These are phyloP conservation scores for Heterochromis multidens DNA, from an alignment of 2,113 vertebrate species.

Conservation along the genomic window DNA sequence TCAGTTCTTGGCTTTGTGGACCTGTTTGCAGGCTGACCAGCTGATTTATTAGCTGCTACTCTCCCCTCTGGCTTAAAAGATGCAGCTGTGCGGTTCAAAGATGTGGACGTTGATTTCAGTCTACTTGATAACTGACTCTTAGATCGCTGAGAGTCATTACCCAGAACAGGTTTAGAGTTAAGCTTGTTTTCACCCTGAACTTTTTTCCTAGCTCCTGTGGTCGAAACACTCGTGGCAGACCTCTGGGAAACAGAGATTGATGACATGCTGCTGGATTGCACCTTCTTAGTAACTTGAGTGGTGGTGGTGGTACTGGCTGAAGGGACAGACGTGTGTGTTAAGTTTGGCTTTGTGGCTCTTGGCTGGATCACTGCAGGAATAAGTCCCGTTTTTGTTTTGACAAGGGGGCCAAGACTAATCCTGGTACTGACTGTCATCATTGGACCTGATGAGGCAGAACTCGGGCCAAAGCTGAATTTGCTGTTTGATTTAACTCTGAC, in stretches of 20 bases:
- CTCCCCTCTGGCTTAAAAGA: neutral
- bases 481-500: neutral
- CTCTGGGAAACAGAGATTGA: neutral
- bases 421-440: neutral
- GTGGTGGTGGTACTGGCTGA: neutral
- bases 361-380: slow-evolving; percentile 40
- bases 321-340: neutral
- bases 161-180: neutral
- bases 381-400: slow-evolving; percentile 61
- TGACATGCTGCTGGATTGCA: neutral
- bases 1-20: neutral
- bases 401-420: slow-evolving; percentile 33
- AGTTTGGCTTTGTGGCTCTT: neutral
- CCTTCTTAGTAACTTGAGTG: neutral
- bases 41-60: neutral
- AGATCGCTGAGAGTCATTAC: neutral
- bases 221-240: neutral
- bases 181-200: neutral
- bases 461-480: neutral
- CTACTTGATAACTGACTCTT: neutral
- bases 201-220: neutral
- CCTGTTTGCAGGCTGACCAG: neutral
- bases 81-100: neutral
- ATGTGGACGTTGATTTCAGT: neutral
- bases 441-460: neutral